phyloP scores from a whole-genome alignment of 2,888 invertebrate species.

The Hoplodrina blanda region DNA sequence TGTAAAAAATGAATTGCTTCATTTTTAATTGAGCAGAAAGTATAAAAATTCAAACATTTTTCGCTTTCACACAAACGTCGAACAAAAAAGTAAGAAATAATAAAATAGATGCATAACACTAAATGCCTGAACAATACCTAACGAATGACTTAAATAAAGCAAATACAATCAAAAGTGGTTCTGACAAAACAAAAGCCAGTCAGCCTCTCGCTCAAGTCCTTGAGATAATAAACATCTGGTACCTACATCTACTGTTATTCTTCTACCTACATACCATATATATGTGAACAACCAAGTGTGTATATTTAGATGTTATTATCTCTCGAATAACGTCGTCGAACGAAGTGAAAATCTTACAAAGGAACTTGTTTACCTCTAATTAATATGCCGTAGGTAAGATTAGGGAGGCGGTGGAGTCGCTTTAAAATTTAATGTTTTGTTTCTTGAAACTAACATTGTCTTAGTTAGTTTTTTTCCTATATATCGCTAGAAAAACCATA shows the following conservation, averaged over 20 bases:
- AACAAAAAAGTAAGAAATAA: too few relatives aligned
- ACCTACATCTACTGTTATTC: constrained; percentile 39
- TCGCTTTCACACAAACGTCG: too few relatives aligned
- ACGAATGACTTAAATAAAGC: neutral
- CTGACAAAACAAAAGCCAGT: constrained; percentile 25
- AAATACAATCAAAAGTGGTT: constrained; percentile 1
- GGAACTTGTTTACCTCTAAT: constrained; percentile 89
- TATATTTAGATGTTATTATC: constrained; percentile 66
- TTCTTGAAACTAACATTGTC: too few relatives aligned
- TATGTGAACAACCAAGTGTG: constrained; percentile 22
- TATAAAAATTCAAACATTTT: too few relatives aligned
- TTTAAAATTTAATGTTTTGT: neutral
- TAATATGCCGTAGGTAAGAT: constrained; percentile 82
- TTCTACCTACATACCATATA: constrained; percentile 11
- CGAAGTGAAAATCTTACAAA: constrained; percentile 84
- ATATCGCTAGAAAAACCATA: too few relatives aligned
- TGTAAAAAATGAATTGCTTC: too few relatives aligned
- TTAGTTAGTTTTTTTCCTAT: too few relatives aligned
- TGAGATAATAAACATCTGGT: constrained; percentile 31
- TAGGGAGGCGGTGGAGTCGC: constrained; percentile 65
- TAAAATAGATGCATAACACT: too few relatives aligned
- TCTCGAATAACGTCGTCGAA: constrained; percentile 73
- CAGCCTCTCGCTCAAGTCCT: neutral
- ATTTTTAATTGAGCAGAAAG: too few relatives aligned
- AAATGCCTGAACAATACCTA: too few relatives aligned